phyloP scores from a whole-genome alignment of 1,140 invertebrate genomes.

The Anoplolepis gracilipes region DNA sequence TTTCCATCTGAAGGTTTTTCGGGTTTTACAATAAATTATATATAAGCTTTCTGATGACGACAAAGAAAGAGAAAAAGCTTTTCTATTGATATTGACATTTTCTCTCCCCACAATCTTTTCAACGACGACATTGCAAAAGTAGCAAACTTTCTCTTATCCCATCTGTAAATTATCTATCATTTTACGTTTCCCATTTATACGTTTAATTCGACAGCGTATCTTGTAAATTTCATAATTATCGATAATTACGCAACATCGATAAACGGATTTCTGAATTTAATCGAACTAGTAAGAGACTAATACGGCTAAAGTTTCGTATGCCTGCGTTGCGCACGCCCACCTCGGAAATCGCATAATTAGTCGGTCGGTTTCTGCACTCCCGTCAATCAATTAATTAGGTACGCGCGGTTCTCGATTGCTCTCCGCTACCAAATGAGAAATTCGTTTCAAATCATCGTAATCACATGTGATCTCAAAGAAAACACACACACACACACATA shows the following conservation, averaged over 20 bases:
- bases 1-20: not conserved
- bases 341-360: conserved; percentile 33
- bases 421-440: not conserved
- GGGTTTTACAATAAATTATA: conserved; percentile 14
- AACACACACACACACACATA: too few relatives aligned
- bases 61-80: not conserved
- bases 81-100: conserved; percentile 13
- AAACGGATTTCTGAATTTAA: conserved; percentile 25
- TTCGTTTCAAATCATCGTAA: not conserved
- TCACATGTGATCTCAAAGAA: not conserved
- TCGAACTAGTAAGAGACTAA: not conserved
- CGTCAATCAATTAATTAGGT: conserved; percentile 1
- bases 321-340: not conserved
- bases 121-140: not conserved
- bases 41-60: conserved; percentile 25
- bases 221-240: conserved; percentile 1
- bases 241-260: not conserved
- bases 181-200: not conserved
- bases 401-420: not conserved
- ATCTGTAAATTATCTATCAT: not conserved
- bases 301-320: conserved; percentile 5
- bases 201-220: not conserved
- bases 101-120: conserved; percentile 8
- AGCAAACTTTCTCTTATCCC: not conserved
- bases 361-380: not conserved